Conservation (phyloP, 1,140 invertebrate species). For the Apis cerana region DNA sequence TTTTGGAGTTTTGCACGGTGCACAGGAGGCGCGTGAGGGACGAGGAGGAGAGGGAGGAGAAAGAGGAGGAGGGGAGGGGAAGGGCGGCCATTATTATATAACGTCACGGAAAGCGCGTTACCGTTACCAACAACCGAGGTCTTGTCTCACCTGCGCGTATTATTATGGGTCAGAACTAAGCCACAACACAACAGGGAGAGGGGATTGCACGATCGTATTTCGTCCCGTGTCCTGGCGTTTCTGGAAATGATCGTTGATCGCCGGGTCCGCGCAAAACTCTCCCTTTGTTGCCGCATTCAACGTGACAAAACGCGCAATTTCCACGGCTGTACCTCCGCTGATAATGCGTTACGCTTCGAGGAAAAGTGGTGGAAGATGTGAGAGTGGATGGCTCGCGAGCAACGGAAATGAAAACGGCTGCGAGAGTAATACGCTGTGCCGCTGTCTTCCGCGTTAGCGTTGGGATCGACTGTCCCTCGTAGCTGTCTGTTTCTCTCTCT, state of each 20-base stretch:
- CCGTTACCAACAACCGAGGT: conserved; percentile 19
- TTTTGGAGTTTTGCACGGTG: conserved; percentile 72
- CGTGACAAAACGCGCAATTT: conserved; percentile 63
- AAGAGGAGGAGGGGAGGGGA: no score
- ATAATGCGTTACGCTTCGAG: conserved; percentile 39
- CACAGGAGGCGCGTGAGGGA: background rate
- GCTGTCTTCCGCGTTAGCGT: no score
- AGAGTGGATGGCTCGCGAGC: no score
- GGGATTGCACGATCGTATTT: conserved; percentile 17
- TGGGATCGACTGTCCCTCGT: background rate
- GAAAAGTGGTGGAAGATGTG: background rate
- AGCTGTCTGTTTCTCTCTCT: background rate
- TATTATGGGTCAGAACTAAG: background rate
- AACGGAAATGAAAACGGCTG: conserved; percentile 51
- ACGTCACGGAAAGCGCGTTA: conserved; percentile 55
- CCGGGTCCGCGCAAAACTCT: background rate
- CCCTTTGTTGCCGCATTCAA: background rate
- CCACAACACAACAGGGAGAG: background rate
- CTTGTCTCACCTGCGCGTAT: conserved; percentile 30
- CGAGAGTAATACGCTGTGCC: background rate
- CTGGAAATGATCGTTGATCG: conserved; percentile 65
- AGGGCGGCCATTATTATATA: conserved; percentile 44
- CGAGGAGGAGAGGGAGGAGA: rapidly evolving
- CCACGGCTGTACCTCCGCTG: conserved; percentile 29
- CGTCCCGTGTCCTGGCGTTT: conserved; percentile 28